Evolutionary conservation across 2,797 vertebrate species (phyloP).

Genomic region (Poliocrania exsul): DNA sequence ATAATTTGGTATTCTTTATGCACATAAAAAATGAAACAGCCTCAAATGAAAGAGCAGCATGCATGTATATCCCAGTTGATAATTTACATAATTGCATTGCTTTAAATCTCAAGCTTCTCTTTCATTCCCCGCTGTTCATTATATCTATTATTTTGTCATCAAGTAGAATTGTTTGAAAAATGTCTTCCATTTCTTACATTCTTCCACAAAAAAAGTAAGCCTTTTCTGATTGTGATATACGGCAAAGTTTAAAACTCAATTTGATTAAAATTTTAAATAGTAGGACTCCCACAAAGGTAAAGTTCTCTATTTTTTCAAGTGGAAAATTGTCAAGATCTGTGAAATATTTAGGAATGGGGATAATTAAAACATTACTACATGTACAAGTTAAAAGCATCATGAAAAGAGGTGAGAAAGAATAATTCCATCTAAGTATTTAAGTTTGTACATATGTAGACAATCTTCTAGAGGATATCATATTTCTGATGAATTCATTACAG

Average conservation of each 20-base stretch:
- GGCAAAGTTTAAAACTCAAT: background rate
- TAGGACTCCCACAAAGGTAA: background rate
- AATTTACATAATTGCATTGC: conserved; percentile 18
- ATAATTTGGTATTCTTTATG: background rate
- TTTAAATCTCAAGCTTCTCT: background rate
- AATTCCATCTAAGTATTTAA: background rate
- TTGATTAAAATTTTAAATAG: background rate
- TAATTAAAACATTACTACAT: background rate
- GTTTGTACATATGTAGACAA: background rate
- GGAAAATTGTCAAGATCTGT: background rate
- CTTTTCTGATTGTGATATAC: background rate
- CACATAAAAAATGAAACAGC: background rate
- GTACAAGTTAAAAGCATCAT: background rate
- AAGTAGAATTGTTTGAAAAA: conserved; percentile 17
- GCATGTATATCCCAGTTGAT: background rate
- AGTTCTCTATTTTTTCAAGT: background rate
- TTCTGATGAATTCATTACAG: background rate
- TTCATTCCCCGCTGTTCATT: conserved; percentile 9
- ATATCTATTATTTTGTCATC: conserved; percentile 13
- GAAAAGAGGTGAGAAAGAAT: background rate
- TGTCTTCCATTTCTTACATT: background rate
- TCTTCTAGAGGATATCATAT: background rate
- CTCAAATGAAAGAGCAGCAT: background rate
- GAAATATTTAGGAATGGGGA: background rate
- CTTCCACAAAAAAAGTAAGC: background rate